Percentiles rank a stretch among this genome's conserved stretches.
These are phyloP conservation scores for Formica exsecta DNA, from an alignment of 1,140 invertebrate genomes.

Conservation along the genomic window DNA sequence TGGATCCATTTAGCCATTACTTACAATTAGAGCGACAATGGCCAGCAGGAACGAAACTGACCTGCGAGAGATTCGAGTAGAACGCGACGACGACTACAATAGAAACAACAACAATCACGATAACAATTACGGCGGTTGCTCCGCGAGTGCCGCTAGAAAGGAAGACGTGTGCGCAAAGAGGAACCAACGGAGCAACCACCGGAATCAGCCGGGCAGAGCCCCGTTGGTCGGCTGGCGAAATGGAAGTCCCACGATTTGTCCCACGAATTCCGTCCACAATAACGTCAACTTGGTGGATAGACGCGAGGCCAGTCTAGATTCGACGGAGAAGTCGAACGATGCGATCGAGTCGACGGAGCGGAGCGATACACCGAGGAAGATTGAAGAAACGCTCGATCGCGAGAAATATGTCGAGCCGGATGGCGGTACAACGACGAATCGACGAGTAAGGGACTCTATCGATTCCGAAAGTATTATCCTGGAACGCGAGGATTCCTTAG, in stretches of 20 bases:
- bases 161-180: slow-evolving; percentile 53
- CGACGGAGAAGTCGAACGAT: slow-evolving; percentile 72
- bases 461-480: slow-evolving; percentile 40
- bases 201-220: slow-evolving; percentile 64
- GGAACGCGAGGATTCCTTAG: not conserved
- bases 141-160: not conserved
- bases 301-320: slow-evolving; percentile 61
- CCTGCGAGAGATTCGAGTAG: slow-evolving; percentile 53
- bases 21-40: slow-evolving; percentile 82
- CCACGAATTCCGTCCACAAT: slow-evolving; percentile 42
- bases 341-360: slow-evolving; percentile 61
- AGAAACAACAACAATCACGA: slow-evolving; percentile 43
- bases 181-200: slow-evolving; percentile 58
- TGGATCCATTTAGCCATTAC: slow-evolving; percentile 81
- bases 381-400: slow-evolving; percentile 30
- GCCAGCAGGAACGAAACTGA: slow-evolving; percentile 75
- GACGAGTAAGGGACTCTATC: slow-evolving; percentile 54
- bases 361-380: slow-evolving; percentile 18
- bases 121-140: slow-evolving; percentile 45
- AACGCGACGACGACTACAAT: not conserved
- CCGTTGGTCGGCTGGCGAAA: slow-evolving; percentile 83
- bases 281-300: slow-evolving; percentile 53
- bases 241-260: slow-evolving; percentile 77
- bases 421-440: slow-evolving; percentile 51
- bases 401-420: slow-evolving; percentile 27